phyloP scores from a whole-genome alignment of 1,140 invertebrate species.

The Papilio polytes region DNA sequence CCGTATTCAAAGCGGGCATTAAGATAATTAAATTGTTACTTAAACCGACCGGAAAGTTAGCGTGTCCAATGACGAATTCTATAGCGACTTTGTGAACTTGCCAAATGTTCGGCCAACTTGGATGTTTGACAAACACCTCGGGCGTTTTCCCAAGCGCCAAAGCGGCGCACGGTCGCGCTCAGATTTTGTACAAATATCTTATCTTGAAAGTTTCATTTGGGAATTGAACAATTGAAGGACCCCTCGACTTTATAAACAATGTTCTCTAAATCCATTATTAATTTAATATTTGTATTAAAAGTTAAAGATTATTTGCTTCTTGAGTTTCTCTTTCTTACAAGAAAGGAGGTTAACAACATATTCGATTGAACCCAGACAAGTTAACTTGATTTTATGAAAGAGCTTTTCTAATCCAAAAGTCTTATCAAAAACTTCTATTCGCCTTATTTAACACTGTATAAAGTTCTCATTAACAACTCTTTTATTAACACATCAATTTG shows the following conservation, averaged over 20 bases:
- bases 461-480: background rate
- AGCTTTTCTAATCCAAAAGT: background rate
- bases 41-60: constrained; percentile 49
- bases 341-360: background rate
- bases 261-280: constrained; percentile 1
- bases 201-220: constrained; percentile 32
- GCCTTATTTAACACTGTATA: background rate
- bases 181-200: constrained; percentile 34
- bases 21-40: constrained; percentile 51
- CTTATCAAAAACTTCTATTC: background rate
- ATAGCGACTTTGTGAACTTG: constrained; percentile 44
- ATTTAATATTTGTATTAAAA: constrained; percentile 21
- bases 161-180: constrained; percentile 23
- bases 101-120: constrained; percentile 49
- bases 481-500: background rate
- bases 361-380: background rate
- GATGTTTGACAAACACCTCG: constrained; percentile 52
- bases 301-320: constrained; percentile 4
- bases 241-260: constrained; percentile 21
- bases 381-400: background rate
- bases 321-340: background rate
- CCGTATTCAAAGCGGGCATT: constrained; percentile 42
- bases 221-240: constrained; percentile 30
- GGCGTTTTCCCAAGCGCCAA: constrained; percentile 45
- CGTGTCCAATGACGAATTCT: constrained; percentile 46